Conservation (phyloP, 2,113 vertebrate species). For the Chlamydotis undulata region DNA sequence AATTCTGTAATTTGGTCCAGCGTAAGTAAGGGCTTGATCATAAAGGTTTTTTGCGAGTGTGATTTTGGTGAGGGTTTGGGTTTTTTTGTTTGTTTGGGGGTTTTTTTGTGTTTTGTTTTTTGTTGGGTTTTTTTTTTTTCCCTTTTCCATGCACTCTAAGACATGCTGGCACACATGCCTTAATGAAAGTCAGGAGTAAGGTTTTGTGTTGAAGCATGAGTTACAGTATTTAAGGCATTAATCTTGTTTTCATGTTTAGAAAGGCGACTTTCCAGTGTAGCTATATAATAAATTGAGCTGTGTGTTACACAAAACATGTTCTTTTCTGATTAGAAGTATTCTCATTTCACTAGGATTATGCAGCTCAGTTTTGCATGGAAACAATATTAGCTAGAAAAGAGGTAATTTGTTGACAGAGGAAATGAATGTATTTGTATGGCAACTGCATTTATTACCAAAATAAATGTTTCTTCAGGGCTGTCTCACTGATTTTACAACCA, state of each 20-base stretch:
- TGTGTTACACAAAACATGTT: not conserved
- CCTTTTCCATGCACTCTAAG: not conserved
- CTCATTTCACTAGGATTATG: not conserved
- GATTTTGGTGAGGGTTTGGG: not conserved
- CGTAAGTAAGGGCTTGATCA: not conserved
- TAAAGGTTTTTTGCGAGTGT: not conserved
- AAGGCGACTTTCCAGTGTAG: not conserved
- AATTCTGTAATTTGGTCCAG: not conserved
- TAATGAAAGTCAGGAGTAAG: not conserved
- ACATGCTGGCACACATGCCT: not conserved
- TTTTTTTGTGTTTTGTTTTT: no score
- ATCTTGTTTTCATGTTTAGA: not conserved
- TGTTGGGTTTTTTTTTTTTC: not conserved
- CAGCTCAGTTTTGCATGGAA: not conserved
- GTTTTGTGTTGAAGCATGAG: not conserved
- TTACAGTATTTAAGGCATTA: not conserved
- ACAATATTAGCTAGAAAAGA: not conserved
- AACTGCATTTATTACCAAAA: not conserved
- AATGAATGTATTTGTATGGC: not conserved
- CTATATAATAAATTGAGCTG: not conserved
- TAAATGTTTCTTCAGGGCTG: not conserved
- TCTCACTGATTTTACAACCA: slow-evolving; percentile 21
- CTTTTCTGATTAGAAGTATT: not conserved
- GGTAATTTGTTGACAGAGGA: not conserved
- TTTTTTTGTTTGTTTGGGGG: no score